Evolutionary conservation across 2,797 vertebrate species (phyloP).

Genomic region (Botia almorhae): DNA sequence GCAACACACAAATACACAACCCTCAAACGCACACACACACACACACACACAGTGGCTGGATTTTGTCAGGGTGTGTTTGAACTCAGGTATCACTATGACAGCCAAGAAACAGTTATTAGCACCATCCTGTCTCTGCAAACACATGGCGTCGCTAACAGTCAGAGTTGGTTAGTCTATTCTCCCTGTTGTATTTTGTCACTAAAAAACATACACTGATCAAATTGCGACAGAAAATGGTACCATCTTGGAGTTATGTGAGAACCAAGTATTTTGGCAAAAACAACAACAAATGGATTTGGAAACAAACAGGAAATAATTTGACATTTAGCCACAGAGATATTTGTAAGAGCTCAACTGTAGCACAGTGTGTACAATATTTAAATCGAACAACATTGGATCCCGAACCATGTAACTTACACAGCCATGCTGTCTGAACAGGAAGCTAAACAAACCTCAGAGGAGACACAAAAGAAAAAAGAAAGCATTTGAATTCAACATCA

Average conservation of each 20-base stretch:
- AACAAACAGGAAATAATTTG: slow-evolving; percentile 7
- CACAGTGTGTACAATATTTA: not conserved
- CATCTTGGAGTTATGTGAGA: no score
- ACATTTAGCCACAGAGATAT: not conserved
- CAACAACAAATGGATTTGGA: not conserved
- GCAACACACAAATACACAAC: not conserved
- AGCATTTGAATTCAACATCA: not conserved
- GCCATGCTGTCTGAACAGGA: slow-evolving; percentile 37
- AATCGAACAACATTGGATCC: not conserved
- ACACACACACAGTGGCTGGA: slow-evolving; percentile 19
- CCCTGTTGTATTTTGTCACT: slow-evolving; percentile 14
- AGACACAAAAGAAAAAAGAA: not conserved
- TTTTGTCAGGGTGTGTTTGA: slow-evolving; percentile 15
- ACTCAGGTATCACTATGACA: slow-evolving; percentile 46
- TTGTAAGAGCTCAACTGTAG: not conserved
- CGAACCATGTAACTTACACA: slow-evolving; percentile 22
- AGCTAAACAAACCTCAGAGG: slow-evolving; percentile 16
- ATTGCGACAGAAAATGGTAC: not conserved
- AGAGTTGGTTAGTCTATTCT: not conserved
- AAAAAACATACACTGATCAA: slow-evolving; percentile 22
- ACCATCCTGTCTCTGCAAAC: slow-evolving; percentile 3
- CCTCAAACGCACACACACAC: slow-evolving; percentile 6
- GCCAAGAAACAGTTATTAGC: slow-evolving; percentile 50
- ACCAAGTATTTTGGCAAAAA: no score
- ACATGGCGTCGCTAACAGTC: not conserved